Conservation (phyloP, 2,113 vertebrate genomes). For the Stegastes partitus region DNA sequence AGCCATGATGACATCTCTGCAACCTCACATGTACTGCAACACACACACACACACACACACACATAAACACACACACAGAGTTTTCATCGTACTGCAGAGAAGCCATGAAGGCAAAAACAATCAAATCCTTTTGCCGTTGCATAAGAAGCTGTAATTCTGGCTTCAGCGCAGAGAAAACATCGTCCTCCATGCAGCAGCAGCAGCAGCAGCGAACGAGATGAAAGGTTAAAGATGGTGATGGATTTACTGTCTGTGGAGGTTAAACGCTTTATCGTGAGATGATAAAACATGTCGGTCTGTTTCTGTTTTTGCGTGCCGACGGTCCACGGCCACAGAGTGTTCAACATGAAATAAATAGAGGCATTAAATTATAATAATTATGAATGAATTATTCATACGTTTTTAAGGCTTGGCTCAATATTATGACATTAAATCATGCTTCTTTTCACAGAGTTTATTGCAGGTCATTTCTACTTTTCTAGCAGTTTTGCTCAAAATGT, state of each 20-base stretch:
- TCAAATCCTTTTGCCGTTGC: slow-evolving; percentile 9
- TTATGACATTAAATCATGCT: not conserved
- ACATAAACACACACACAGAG: slow-evolving; percentile 22
- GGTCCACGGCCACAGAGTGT: not conserved
- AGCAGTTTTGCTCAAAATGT: not conserved
- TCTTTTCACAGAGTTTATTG: no score
- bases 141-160: slow-evolving; percentile 42
- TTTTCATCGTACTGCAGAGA: slow-evolving; percentile 14
- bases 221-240: not conserved
- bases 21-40: not conserved
- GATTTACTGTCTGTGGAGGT: not conserved
- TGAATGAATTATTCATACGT: not conserved
- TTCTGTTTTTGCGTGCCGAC: not conserved
- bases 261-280: not conserved
- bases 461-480: not conserved
- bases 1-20: not conserved
- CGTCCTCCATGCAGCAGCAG: no score
- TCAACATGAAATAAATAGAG: slow-evolving; percentile 24
- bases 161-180: slow-evolving; percentile 3
- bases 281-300: no score
- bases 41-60: slow-evolving; percentile 8
- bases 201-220: not conserved
- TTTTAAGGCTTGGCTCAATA: not conserved
- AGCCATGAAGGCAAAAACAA: slow-evolving; percentile 26
- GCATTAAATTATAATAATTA: not conserved